These are phyloP conservation scores for Anguilla rostrata DNA, from an alignment of 2,113 vertebrate species.

Conservation along the genomic window DNA sequence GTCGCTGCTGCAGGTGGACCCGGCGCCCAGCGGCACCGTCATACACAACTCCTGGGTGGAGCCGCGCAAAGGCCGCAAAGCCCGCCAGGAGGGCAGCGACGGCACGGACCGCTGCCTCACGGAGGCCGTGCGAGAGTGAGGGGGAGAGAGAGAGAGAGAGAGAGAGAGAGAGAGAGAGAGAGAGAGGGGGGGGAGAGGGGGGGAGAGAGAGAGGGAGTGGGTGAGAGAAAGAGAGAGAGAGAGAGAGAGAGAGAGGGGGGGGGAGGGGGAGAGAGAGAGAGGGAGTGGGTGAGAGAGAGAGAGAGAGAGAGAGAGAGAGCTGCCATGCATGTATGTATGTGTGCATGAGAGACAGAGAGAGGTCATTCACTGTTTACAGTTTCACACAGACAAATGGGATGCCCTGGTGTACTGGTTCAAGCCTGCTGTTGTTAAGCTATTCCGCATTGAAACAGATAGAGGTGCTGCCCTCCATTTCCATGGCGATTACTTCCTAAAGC, in stretches of 20 bases:
- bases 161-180: constrained; percentile 46
- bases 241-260: constrained; percentile 43
- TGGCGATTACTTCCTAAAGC: background rate
- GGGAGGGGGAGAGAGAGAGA: background rate
- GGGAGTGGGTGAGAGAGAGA: no score
- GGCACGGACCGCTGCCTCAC: constrained; percentile 75
- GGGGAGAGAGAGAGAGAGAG: background rate
- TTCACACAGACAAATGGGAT: constrained; percentile 15
- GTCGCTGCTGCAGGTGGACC: constrained; percentile 76
- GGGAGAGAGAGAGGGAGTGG: background rate
- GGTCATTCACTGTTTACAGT: constrained; percentile 28
- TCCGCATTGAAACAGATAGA: background rate
- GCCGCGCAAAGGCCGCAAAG: constrained; percentile 67
- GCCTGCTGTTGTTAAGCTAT: background rate
- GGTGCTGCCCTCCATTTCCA: background rate
- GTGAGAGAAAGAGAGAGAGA: constrained; percentile 43
- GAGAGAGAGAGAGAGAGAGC: background rate
- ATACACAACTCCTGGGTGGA: constrained; percentile 74
- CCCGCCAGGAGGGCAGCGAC: constrained; percentile 64
- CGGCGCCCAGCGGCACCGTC: constrained; percentile 65
- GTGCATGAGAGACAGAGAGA: constrained; percentile 13
- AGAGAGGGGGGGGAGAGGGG: no score
- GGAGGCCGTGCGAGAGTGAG: constrained; percentile 72
- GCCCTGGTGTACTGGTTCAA: background rate
- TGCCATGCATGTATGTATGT: background rate